Evolutionary conservation across 2,888 invertebrate species (phyloP).

Genomic region (Seira musarum): DNA sequence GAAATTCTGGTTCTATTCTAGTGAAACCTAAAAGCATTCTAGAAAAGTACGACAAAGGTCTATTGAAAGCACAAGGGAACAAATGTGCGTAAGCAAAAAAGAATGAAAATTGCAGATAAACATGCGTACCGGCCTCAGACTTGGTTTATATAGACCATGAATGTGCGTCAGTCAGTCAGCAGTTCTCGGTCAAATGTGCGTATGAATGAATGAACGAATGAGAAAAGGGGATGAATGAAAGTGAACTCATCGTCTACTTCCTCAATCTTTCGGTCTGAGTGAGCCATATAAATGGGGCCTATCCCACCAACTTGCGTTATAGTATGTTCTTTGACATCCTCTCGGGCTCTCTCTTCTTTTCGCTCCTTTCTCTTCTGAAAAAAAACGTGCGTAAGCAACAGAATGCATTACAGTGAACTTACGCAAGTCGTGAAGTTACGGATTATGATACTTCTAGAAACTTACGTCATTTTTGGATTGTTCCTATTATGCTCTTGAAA

Average conservation of each 20-base stretch:
- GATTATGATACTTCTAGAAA: too few relatives aligned
- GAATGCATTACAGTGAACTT: too few relatives aligned
- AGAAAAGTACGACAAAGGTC: conserved; percentile 23
- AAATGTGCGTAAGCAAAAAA: conserved; percentile 50
- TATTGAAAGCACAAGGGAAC: conserved; percentile 12
- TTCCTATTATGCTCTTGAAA: too few relatives aligned
- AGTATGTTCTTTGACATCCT: too few relatives aligned
- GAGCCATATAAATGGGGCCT: too few relatives aligned
- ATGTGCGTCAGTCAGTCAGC: conserved; percentile 48
- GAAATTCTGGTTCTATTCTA: background rate
- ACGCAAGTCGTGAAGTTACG: background rate
- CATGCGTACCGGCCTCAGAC: conserved; percentile 31
- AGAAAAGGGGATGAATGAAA: conserved; percentile 54
- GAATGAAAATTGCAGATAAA: conserved; percentile 53
- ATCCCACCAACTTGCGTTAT: too few relatives aligned
- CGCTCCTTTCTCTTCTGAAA: too few relatives aligned
- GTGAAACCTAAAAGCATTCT: background rate
- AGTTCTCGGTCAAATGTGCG: conserved; percentile 45
- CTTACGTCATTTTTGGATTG: background rate
- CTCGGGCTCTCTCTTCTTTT: background rate
- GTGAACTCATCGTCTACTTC: conserved; percentile 52
- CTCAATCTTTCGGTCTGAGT: background rate
- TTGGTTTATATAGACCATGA: conserved; percentile 52
- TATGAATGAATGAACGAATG: conserved; percentile 54
- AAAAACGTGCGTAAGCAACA: conserved; percentile 21